These are phyloP conservation scores for Buathra laborator DNA, from an alignment of 2,888 invertebrate genomes.

Conservation along the genomic window DNA sequence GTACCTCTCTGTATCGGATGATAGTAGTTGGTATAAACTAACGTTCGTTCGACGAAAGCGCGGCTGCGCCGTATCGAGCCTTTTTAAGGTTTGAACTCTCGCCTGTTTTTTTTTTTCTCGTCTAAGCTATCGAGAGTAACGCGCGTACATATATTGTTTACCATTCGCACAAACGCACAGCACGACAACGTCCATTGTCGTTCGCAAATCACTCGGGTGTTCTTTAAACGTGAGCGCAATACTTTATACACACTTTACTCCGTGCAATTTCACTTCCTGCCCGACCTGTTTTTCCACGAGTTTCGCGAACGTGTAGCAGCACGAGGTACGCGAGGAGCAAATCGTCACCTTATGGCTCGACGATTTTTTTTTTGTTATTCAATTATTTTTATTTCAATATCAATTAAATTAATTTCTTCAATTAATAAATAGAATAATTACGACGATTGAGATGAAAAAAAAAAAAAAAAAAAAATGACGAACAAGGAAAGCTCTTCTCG, in stretches of 20 bases:
- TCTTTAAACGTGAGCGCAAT: conserved; percentile 19
- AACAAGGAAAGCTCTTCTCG: neutral
- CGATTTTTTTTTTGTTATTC: neutral
- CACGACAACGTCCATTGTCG: conserved; percentile 6
- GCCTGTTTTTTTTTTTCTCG: conserved; percentile 10
- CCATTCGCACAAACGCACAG: neutral
- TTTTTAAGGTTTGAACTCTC: conserved; percentile 55
- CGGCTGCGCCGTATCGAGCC: conserved; percentile 32
- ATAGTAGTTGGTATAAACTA: neutral
- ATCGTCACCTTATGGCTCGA: conserved; percentile 45
- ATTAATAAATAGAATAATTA: neutral
- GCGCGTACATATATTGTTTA: neutral
- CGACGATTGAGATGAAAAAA: neutral
- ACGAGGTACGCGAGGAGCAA: neutral
- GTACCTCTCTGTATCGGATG: neutral
- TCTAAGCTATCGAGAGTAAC: neutral
- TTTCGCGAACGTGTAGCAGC: conserved; percentile 37
- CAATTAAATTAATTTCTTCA: neutral
- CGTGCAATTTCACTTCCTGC: conserved; percentile 63
- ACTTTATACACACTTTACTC: conserved; percentile 5
- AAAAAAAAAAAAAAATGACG: too few relatives aligned
- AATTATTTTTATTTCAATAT: neutral
- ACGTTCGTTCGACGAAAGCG: conserved; percentile 35
- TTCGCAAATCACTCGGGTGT: conserved; percentile 4
- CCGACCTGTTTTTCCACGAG: conserved; percentile 62